Base-by-base conservation (phyloP, 2,113 vertebrate species). In the Nibea coibor region DNA sequence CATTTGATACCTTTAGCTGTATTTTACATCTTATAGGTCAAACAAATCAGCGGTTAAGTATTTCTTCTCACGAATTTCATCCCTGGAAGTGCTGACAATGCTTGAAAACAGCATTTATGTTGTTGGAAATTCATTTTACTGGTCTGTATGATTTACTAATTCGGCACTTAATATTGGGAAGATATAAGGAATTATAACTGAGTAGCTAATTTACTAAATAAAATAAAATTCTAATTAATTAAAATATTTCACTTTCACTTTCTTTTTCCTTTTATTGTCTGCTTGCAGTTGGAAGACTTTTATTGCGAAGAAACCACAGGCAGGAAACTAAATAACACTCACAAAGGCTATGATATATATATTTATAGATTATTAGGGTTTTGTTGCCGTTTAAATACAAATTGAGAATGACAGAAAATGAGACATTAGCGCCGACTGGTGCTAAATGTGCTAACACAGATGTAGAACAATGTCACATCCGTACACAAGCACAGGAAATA, bases 371-470 rank as follows among this genome's bases (percentile, higher is more conserved):
- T 53, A 51, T 42, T 2, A 8, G 11, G 4, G 20, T 58, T 12
- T 35, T 5, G 9, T 64, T 53, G 0, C 6, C 2, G 19, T 75
- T 72, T 28, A 66, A 66, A 74, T 22, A 28, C 2, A 22, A n/a
- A 66, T 16, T 0, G 61, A 43, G 24, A 48, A 35, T 59, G 19
- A 19, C 26, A 8, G n/a, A 17, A 50, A 22, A 67, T 10, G 43
- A 64, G 42, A 45, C 19, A 12, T 43, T 56, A 48, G 47, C 3
- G 50, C 20, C 2, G 64, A 43, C 54, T 1, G 14, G 6, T 10
- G 48, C 70, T 61, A 80, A 81, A 82, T 56, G 72, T 72, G 84
- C n/a, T 73, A 70, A 68, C 76, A 35, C 22, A 54, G 53, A 69
- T 80, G 70, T 76, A 74, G 66, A 77, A 70, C 76, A 65, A 3